Evolutionary conservation across 92 coral and sea anemone genomes (phyloP).

Genomic region (Phenganax stokvisi): DNA sequence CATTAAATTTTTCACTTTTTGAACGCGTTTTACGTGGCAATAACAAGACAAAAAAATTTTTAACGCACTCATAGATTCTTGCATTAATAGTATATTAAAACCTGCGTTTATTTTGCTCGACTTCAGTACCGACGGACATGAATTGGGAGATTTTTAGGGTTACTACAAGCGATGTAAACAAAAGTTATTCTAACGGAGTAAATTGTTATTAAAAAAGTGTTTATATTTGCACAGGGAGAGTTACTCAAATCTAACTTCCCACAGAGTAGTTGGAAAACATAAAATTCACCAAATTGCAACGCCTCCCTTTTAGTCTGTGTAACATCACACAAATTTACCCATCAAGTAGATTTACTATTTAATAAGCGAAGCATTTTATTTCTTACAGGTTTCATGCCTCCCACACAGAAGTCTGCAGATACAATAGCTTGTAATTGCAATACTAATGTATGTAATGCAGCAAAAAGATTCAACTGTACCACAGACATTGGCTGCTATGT

Average conservation of each 20-base stretch:
- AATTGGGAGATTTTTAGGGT: neutral
- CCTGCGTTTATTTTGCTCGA: neutral
- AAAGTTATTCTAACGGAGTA: neutral
- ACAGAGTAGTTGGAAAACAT: too few species aligned
- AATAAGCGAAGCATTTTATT: neutral
- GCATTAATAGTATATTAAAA: neutral
- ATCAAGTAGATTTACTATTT: too few species aligned
- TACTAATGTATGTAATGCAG: neutral
- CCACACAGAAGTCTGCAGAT: neutral
- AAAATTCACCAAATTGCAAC: too few species aligned
- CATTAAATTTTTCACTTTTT: neutral
- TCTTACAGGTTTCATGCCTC: conserved; percentile 7
- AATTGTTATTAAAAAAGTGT: neutral
- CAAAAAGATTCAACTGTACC: conserved; percentile 7
- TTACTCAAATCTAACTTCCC: neutral
- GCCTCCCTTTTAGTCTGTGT: too few species aligned
- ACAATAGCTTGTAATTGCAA: conserved; percentile 20
- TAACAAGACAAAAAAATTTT: neutral
- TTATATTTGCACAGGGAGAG: neutral
- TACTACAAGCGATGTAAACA: neutral
- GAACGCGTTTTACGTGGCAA: neutral
- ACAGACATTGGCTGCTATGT: conserved; percentile 16
- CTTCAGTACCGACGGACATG: neutral
- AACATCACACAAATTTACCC: neutral
- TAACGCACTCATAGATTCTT: neutral